These are phyloP conservation scores for Tringa solitaria DNA, from an alignment of 2,113 vertebrate genomes.

Conservation along the genomic window DNA sequence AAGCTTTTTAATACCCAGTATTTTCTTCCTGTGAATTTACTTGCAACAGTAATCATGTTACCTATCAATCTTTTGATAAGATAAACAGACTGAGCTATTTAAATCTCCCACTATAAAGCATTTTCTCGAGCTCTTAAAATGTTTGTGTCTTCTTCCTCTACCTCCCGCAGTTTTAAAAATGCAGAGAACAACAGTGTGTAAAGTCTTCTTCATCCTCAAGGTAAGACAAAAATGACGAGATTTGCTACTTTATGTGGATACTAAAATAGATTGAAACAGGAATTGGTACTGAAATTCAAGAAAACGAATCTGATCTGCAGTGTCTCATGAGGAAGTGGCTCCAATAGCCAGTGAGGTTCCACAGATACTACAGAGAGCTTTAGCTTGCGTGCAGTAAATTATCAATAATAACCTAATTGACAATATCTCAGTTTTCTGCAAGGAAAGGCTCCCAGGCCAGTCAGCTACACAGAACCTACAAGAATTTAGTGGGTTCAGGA, in stretches of 20 bases:
- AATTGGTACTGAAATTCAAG: not conserved
- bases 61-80: slow-evolving; percentile 55
- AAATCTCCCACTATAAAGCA: slow-evolving; percentile 31
- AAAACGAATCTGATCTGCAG: not conserved
- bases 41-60: slow-evolving; percentile 49
- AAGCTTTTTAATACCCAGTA: not conserved
- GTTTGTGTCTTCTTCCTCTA: not conserved
- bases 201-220: not conserved
- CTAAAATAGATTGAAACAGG: not conserved
- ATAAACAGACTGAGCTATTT: slow-evolving; percentile 60
- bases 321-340: not conserved
- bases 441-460: not conserved
- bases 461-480: not conserved
- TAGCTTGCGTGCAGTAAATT: not conserved
- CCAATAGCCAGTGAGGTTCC: not conserved
- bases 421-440: not conserved
- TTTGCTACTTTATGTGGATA: not conserved
- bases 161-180: slow-evolving; percentile 6
- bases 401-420: not conserved
- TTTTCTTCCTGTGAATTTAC: slow-evolving; percentile 49
- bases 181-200: not conserved
- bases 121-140: slow-evolving; percentile 21
- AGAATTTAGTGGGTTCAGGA: slow-evolving; percentile 22
- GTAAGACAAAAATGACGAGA: not conserved
- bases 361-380: not conserved